Percentiles rank a stretch among this genome's conserved stretches.
Evolutionary conservation across 2,113 vertebrate genomes (phyloP).

Genomic region (Brachyistius frenatus): DNA sequence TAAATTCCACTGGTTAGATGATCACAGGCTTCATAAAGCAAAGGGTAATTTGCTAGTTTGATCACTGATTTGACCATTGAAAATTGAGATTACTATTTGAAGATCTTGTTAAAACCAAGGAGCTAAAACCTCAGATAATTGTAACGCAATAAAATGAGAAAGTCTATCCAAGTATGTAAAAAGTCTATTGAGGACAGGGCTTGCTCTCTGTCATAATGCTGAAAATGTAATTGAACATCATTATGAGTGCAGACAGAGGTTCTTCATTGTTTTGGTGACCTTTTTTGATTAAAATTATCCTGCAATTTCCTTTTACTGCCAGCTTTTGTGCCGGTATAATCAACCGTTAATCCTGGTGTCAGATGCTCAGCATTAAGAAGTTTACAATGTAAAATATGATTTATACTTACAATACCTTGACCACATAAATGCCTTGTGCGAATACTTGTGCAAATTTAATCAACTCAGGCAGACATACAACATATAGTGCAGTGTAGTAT

Average conservation of each 20-base stretch:
- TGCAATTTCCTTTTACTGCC: slow-evolving; percentile 11
- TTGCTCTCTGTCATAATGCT: slow-evolving; percentile 17
- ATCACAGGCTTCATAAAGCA: background rate
- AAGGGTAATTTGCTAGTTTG: background rate
- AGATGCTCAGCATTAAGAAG: background rate
- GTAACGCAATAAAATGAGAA: background rate
- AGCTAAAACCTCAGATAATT: slow-evolving; percentile 23
- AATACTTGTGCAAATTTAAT: too few species aligned
- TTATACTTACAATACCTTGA: too few species aligned
- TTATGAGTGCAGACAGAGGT: slow-evolving; percentile 27
- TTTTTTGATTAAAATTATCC: slow-evolving; percentile 40
- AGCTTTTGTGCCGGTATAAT: slow-evolving; percentile 33
- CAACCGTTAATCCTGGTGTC: slow-evolving; percentile 36
- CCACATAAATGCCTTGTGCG: too few species aligned
- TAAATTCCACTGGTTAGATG: background rate
- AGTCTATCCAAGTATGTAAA: slow-evolving; percentile 14
- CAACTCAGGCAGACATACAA: too few species aligned
- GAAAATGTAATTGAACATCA: slow-evolving; percentile 36
- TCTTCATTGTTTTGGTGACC: slow-evolving; percentile 52
- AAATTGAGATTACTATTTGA: background rate
- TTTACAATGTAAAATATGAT: too few species aligned
- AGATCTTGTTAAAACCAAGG: background rate
- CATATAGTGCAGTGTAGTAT: background rate
- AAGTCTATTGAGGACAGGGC: slow-evolving; percentile 22
- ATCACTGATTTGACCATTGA: background rate